Base-by-base conservation (phyloP, 1,140 invertebrate species). In the Meloidogyne floridensis region DNA sequence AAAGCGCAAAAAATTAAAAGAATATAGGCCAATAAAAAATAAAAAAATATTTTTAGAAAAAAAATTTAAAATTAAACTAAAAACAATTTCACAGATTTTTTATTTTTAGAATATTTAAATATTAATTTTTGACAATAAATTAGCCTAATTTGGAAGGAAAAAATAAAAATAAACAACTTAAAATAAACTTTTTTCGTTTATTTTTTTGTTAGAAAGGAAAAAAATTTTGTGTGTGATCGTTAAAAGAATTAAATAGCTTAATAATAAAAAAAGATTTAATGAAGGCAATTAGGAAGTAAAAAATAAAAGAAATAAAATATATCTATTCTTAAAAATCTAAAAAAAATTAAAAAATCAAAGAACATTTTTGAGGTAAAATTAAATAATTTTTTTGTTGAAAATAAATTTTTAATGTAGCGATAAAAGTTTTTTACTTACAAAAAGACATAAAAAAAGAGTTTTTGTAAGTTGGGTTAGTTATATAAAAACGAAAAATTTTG, bases 1-100 rank as follows among this genome's bases (percentile, higher is more conserved):
- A 71, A 18, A 18, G n/a, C n/a, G 69, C 32, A 18, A 71, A 71
- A 32, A 71, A 71, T 71, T 18, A 71, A 71, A 71, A 80, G 71
- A 73, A 54, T 54, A 70, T 53, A 54, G 59, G 69, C 15, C 70
- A 47, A 43, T 80, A 54, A 71, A 71, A 71, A 71, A 6, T 7
- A 71, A 71, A 32, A 71, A 18, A 71, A 71, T 71, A 32, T 71
- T 32, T 18, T 18, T 32, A 71, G 32, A 9, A 7, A 18, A 18
- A 18, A 6, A 47, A 47, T 47, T 47, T 6, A 47, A 47, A 47
- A 47, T 47, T 47, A 6, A 47, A 47, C 7, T 47, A 47, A 32
- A 32, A 32, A 32, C 32, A 32, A 32, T 32, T 32, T 32, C 32
- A 32, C 32, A 32, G 2, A 32, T 32, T 32, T 32, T 32, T 32